Evolutionary conservation across 2,113 vertebrate genomes (phyloP).

Genomic region (Ceyx cyanopectus): DNA sequence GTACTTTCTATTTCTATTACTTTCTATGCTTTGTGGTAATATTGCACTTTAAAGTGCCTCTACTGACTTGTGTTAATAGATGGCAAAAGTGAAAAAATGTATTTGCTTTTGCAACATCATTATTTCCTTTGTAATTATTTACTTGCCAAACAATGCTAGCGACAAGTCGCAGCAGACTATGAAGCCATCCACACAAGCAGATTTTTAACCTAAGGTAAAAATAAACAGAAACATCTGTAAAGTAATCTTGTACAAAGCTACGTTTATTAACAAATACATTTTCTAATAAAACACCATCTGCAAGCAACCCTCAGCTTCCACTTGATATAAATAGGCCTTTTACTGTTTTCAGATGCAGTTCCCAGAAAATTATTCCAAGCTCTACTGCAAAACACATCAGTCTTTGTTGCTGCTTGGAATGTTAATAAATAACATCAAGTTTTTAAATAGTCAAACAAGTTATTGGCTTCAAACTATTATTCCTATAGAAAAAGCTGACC

Average conservation of each 20-base stretch:
- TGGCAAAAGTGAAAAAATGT: not conserved
- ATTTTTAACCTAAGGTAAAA: slow-evolving; percentile 80
- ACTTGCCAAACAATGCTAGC: slow-evolving; percentile 64
- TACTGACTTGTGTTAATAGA: slow-evolving; percentile 31
- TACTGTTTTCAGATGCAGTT: slow-evolving; percentile 75
- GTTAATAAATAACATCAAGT: slow-evolving; percentile 74
- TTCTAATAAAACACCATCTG: slow-evolving; percentile 81
- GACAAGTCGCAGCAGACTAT: slow-evolving; percentile 66
- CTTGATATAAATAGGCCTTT: slow-evolving; percentile 77
- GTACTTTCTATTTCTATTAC: not conserved
- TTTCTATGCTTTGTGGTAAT: not conserved
- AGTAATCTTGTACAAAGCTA: slow-evolving; percentile 72
- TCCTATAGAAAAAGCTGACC: slow-evolving; percentile 67
- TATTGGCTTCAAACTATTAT: slow-evolving; percentile 71
- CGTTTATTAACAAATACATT: slow-evolving; percentile 79
- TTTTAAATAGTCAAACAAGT: slow-evolving; percentile 76
- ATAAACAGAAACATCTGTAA: slow-evolving; percentile 79
- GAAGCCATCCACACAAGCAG: slow-evolving; percentile 61
- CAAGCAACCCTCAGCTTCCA: slow-evolving; percentile 75
- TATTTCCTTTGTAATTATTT: slow-evolving; percentile 72
- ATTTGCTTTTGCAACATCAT: slow-evolving; percentile 60
- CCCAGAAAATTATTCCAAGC: slow-evolving; percentile 77
- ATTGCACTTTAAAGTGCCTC: slow-evolving; percentile 6
- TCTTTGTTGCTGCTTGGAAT: slow-evolving; percentile 73
- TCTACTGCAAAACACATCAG: slow-evolving; percentile 75